Evolutionary conservation across 2,113 vertebrate species (phyloP), one percentile per base, ranked within the genome.

Genomic region (Cyprinus carpio): DNA sequence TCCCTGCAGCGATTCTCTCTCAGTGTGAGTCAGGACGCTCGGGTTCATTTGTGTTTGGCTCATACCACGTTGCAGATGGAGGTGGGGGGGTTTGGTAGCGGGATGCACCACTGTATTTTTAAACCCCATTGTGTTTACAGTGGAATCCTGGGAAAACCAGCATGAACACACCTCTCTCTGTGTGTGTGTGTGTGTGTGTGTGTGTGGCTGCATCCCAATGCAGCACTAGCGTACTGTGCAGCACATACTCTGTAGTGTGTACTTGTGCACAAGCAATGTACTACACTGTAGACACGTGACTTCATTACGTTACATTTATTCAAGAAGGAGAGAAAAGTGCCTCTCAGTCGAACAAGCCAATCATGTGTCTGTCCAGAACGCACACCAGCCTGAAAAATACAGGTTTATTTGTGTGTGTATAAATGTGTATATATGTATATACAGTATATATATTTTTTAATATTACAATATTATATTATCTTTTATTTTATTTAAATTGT

Each of bases 101-200:
- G 37, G 56, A 46, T 10, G 34, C 13, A 29, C 78, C 58, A 80
- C 34, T 71, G 20, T 71, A 18, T 71, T 18, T 40, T 71, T 71
- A 71, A 71, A 71, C 34, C 20, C 5, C 40, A n/a, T 23, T 43
- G 37, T 11, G 65, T 72, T 72, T 43, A 6, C 71, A 74, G 20
- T 18, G 77, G 34, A 64, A 80, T 64, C 34, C 56, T 80, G 58
- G 31, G 58, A 80, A 78, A 40, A 80, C 34, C 34, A 80, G 78
- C 78, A 46, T 25, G 71, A 75, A 75, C 71, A 25, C 37, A 0
- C 11, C 43, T 46, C 11, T 12, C 1, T 46, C 10, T 46, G 4
- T 6, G 4, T 37, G 4, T 37, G 7, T n/a, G n/a, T n/a, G n/a
- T n/a, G n/a, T n/a, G 12, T 49, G 54, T 37, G 23, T 49, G 46